phyloP scores from a whole-genome alignment of 2,113 vertebrate genomes.

The Columbina picui region DNA sequence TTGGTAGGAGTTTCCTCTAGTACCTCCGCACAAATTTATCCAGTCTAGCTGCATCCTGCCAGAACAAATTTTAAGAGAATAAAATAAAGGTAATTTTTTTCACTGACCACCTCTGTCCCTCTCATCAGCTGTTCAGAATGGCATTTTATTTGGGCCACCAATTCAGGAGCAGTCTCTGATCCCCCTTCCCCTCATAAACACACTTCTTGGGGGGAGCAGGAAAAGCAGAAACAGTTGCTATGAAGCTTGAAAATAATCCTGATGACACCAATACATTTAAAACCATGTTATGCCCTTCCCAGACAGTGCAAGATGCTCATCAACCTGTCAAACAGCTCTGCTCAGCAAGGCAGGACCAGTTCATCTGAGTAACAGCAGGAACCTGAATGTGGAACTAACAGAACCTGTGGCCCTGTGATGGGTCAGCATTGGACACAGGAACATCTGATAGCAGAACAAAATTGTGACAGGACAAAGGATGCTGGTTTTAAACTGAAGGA shows the following conservation, averaged over 20 bases:
- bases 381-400: neutral
- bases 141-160: neutral
- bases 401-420: neutral
- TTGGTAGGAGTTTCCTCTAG: neutral
- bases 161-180: neutral
- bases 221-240: neutral
- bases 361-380: neutral
- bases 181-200: neutral
- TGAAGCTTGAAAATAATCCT: neutral
- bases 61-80: neutral
- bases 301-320: neutral
- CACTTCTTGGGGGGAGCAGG: neutral
- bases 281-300: fast-evolving
- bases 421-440: neutral
- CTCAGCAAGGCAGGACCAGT: neutral
- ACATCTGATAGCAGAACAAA: neutral
- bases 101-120: neutral
- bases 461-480: too few species aligned
- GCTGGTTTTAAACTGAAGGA: too few species aligned
- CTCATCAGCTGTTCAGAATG: neutral
- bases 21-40: neutral
- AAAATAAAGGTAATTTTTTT: neutral
- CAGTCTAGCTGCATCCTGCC: neutral
- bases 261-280: neutral
- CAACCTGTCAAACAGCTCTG: neutral